Base-by-base conservation (phyloP, 1,140 invertebrate species). In the Formica exsecta region DNA sequence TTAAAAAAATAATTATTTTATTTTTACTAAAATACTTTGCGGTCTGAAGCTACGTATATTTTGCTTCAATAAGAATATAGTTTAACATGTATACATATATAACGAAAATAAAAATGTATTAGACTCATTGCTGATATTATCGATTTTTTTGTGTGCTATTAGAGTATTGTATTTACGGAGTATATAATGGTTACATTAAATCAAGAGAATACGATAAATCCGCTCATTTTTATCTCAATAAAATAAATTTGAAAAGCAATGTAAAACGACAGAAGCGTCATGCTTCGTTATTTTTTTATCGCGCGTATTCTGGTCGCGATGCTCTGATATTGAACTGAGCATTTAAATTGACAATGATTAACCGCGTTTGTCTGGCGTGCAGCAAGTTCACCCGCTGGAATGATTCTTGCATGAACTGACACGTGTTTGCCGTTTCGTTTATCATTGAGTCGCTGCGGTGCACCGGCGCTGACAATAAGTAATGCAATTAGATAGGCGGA, bases 331-430 rank as follows among this genome's bases (percentile, higher is more conserved):
- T 19, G 86, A 70, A 48, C 9, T 19, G 54, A 44, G 51, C 57
- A 48, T 54, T 62, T 79, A 85, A 88, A 88, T 89, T 89, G 80
- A 48, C 81, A 51, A 48, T 76, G 66, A 89, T 89, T 75, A 88
- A 85, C 68, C 36, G 59, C 65, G 29, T 75, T 79, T 66, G 61
- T 41, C 51, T 16, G 32, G 29, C 25, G 13, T 16, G 66, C 7
- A 44, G 65, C 36, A 22, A 32, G 22, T 62, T 84, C 19, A 74
- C 22, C 32, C n/a, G 41, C 8, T 36, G 32, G 41, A 84, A 84
- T 77, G 29, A 65, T 22, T 77, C 44, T 84, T 65, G 73, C 59
- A 2, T n/a, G 29, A 80, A 41, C 41, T 64, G 71, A 59, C 70
- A 75, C 54, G 85, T 41, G 41, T 7, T 19, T 71, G 73, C 29